Evolutionary conservation across 2,113 vertebrate genomes (phyloP).

Genomic region (Hippoglossus stenolepis): DNA sequence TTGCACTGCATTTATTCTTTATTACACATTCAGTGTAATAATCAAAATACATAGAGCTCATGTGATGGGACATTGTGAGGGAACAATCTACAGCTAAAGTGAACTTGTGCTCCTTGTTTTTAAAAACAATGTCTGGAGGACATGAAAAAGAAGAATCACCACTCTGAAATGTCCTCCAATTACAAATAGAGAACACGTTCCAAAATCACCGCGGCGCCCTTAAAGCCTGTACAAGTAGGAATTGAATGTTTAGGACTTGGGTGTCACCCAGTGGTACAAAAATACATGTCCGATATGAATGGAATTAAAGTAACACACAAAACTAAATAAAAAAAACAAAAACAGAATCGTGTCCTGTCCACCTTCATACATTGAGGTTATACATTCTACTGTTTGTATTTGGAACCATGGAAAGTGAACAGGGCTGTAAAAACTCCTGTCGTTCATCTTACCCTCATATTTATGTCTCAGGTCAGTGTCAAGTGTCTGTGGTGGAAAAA

Average conservation of each 20-base stretch:
- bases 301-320: neutral
- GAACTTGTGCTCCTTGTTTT: slow-evolving; percentile 17
- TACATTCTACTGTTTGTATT: no score
- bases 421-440: neutral
- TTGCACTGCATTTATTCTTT: neutral
- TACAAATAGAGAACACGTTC: neutral
- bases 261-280: slow-evolving; percentile 10
- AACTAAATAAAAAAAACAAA: neutral
- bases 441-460: neutral
- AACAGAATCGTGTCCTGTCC: no score
- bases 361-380: no score
- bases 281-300: neutral
- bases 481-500: neutral
- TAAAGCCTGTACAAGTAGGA: neutral
- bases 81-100: slow-evolving; percentile 16
- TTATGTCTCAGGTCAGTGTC: neutral
- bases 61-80: slow-evolving; percentile 3
- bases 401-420: neutral
- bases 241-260: slow-evolving; percentile 6
- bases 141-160: neutral
- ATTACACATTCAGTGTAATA: slow-evolving; percentile 26
- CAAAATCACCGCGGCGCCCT: neutral
- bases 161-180: no score
- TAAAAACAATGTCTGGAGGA: neutral
- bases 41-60: slow-evolving; percentile 20